Evolutionary conservation across 2,797 vertebrate species (phyloP), one percentile per base, ranked within the genome.

Genomic region (Chelon auratus): DNA sequence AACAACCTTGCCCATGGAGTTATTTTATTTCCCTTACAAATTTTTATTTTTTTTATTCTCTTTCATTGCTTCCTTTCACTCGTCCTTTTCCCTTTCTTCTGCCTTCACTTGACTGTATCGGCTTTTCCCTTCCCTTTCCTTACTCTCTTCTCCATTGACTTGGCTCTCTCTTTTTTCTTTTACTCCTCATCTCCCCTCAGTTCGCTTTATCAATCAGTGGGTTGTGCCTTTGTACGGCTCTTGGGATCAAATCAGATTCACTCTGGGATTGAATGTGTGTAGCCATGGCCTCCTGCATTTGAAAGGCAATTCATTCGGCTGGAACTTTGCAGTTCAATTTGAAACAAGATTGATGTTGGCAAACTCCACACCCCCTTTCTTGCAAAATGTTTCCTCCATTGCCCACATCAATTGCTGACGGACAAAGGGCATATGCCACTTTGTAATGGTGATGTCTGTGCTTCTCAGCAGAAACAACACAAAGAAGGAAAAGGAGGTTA

Each of bases 271-370:
- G 81, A 91, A 83, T 82, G 80, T 61, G 63, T 90, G 78, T 80
- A 87, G 84, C 83, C 80, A 89, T 84, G 91, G 93, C 93, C 89
- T 82, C 85, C 77, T 89, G 78, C 85, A 91, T 91, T 89, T 86
- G 87, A 93, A 93, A 94, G 82, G 83, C 92, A 93, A 94, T 89
- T 91, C 93, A 87, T 67, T 83, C 73, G 79, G 87, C 90, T 82
- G 75, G 75, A 93, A 88, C 80, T 92, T 92, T 93, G 91, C 77
- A 59, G 78, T 92, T 88, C 82, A 81, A 84, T 93, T 88, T 93
- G 80, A 89, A 90, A 82, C 90, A 90, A 93, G 78, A 91, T 91
- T 94, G 88, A 88, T 92, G 82, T 72, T 72, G 83, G 86, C 84
- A 83, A 89, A 94, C 92, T 90, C 91, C 85, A 91, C 89, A 91